These are phyloP conservation scores for Volucella inanis DNA, from an alignment of 2,888 invertebrate species.

Conservation along the genomic window DNA sequence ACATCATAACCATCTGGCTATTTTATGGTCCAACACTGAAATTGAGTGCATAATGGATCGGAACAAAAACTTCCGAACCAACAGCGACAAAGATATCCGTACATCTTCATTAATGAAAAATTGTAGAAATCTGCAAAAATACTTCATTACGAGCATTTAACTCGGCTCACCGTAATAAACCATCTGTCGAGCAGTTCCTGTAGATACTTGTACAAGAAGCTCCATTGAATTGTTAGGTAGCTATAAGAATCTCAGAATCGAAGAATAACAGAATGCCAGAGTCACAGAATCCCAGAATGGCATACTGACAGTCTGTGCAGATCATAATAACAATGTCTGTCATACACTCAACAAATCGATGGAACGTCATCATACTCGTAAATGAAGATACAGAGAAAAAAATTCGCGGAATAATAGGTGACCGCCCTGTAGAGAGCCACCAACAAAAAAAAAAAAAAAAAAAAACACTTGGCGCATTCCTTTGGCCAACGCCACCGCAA, in stretches of 20 bases:
- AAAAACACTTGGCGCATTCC: conserved; percentile 55
- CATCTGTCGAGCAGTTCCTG: conserved; percentile 22
- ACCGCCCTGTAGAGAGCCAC: conserved; percentile 55
- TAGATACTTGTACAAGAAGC: neutral
- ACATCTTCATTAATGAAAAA: conserved; percentile 62
- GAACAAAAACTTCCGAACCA: conserved; percentile 17
- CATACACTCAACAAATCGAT: conserved; percentile 50
- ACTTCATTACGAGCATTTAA: conserved; percentile 61
- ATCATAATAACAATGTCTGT: conserved; percentile 69
- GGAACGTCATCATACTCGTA: conserved; percentile 32
- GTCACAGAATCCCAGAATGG: too few relatives aligned
- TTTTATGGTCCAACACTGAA: conserved; percentile 33
- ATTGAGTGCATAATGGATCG: conserved; percentile 53
- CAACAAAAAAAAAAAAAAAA: neutral
- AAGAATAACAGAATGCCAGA: too few relatives aligned
- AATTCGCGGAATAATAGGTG: conserved; percentile 55
- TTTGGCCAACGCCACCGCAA: conserved; percentile 53
- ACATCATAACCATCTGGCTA: neutral
- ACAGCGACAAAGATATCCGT: conserved; percentile 32
- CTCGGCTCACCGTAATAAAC: conserved; percentile 56
- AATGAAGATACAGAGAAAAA: conserved; percentile 48
- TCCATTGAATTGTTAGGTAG: conserved; percentile 27
- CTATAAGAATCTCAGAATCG: conserved; percentile 29
- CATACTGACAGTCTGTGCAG: conserved; percentile 37
- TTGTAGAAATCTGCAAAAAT: conserved; percentile 54